Evolutionary conservation across 2,797 vertebrate species (phyloP).

Genomic region (Ctenopoma kingsleyae): DNA sequence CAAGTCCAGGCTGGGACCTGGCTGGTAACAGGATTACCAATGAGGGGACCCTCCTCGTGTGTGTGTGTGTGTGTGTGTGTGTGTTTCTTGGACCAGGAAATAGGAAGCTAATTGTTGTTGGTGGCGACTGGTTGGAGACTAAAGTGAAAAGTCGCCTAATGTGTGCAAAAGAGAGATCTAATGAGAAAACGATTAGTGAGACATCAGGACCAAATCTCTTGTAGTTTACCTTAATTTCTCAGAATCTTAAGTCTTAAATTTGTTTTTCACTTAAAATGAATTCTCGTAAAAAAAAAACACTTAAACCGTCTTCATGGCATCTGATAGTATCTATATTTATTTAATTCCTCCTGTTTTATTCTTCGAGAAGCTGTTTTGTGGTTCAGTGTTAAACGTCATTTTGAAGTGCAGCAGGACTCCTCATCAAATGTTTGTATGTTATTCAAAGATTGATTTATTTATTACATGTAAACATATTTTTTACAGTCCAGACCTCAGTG

Average conservation of each 20-base stretch:
- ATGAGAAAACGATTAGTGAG: neutral
- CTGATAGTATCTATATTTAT: neutral
- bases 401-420: neutral
- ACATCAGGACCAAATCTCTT: neutral
- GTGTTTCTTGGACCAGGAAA: slow-evolving; percentile 20
- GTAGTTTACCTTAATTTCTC: neutral
- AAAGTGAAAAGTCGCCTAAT: slow-evolving; percentile 42
- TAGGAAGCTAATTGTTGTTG: slow-evolving; percentile 53
- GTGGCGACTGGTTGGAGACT: slow-evolving; percentile 43
- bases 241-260: neutral
- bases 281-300: too few species aligned
- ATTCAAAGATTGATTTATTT: neutral
- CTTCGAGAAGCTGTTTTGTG: neutral
- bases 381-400: rapidly evolving
- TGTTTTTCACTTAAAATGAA: neutral
- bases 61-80: slow-evolving; percentile 35
- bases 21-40: slow-evolving; percentile 91
- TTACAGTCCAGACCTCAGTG: too few species aligned
- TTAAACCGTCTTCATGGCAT: neutral
- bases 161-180: slow-evolving; percentile 12
- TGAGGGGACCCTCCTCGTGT: slow-evolving; percentile 46
- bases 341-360: too few species aligned
- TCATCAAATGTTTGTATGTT: neutral
- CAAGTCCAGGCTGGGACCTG: slow-evolving; percentile 78
- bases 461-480: neutral